Evolutionary conservation across 2,797 vertebrate species (phyloP).

Genomic region (Avahi laniger): DNA sequence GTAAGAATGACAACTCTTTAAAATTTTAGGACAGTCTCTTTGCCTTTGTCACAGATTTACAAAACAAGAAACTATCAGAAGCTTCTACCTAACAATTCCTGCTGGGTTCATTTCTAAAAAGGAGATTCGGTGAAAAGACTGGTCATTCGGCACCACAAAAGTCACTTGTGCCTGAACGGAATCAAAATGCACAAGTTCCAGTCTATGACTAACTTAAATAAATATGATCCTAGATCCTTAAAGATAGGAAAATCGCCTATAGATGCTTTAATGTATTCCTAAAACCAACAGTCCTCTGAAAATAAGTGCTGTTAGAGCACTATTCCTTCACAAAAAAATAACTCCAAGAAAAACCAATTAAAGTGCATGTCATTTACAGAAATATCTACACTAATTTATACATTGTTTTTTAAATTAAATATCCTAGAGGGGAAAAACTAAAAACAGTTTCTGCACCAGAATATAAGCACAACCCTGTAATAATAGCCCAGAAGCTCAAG

Average conservation of each 20-base stretch:
- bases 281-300: neutral
- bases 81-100: neutral
- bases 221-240: neutral
- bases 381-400: neutral
- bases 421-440: neutral
- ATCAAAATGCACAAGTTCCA: neutral
- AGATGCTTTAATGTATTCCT: neutral
- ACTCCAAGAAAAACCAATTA: neutral
- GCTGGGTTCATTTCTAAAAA: neutral
- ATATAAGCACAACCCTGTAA: neutral
- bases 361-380: neutral
- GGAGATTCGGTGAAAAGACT: neutral
- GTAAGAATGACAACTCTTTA: neutral
- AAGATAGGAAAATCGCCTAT: neutral
- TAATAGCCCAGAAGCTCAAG: neutral
- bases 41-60: neutral
- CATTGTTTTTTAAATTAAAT: neutral
- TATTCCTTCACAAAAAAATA: neutral
- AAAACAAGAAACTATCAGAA: neutral
- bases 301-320: neutral
- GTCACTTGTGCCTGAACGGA: neutral
- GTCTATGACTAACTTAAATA: neutral
- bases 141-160: neutral
- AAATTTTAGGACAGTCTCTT: neutral
- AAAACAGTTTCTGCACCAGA: neutral